phyloP scores from a whole-genome alignment of 2,888 invertebrate species.

The Tolmerus cingulatus region DNA sequence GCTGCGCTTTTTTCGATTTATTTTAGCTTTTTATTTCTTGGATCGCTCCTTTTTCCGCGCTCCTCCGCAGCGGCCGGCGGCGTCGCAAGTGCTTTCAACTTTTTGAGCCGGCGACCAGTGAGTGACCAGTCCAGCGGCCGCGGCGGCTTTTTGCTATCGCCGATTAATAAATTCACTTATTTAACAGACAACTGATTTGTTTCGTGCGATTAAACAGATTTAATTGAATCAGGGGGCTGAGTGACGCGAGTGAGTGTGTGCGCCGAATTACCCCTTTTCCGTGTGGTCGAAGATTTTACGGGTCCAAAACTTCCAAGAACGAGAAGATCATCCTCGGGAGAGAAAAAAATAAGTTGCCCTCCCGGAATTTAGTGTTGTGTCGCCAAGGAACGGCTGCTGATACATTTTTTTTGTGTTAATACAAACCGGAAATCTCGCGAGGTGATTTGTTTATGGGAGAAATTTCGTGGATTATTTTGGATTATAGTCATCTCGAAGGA shows the following conservation, averaged over 20 bases:
- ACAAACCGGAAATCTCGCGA: not conserved
- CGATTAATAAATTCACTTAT: constrained; percentile 25
- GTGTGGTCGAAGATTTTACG: not conserved
- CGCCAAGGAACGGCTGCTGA: not conserved
- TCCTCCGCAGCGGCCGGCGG: not conserved
- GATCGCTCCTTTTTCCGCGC: not conserved
- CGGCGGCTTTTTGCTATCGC: not conserved
- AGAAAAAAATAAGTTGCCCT: not conserved
- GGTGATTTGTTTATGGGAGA: not conserved
- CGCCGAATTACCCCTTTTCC: not conserved
- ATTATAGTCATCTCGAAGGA: not conserved
- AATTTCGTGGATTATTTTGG: not conserved
- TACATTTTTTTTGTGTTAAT: not conserved
- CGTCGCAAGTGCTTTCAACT: constrained; percentile 2
- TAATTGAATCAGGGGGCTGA: not conserved
- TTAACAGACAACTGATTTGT: constrained; percentile 38
- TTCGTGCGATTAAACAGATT: constrained; percentile 25
- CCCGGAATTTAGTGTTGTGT: not conserved
- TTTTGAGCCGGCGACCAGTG: not conserved
- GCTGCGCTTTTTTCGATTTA: not conserved
- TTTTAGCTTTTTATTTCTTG: not conserved
- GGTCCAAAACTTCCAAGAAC: not conserved
- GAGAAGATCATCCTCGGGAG: not conserved
- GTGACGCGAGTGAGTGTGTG: not conserved
- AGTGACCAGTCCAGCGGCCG: not conserved